Percentiles rank a stretch among this genome's conserved stretches.
Conservation (phyloP, 1,140 invertebrate genomes). For the Dendrolimus punctatus region DNA sequence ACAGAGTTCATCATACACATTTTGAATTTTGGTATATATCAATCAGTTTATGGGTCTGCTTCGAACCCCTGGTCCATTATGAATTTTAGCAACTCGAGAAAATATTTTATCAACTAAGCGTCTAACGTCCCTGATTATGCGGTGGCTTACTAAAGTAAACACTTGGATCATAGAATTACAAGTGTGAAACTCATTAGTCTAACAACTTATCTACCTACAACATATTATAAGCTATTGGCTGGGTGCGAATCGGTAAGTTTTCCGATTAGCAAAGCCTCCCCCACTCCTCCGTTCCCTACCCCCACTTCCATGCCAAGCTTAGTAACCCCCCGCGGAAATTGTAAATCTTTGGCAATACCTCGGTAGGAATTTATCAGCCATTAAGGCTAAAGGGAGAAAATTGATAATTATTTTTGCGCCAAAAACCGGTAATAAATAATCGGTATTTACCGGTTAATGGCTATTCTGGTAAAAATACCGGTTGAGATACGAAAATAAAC, state of each 20-base stretch:
- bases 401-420: slow-evolving; percentile 21
- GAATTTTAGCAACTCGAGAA: too few species aligned
- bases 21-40: too few species aligned
- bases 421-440: slow-evolving; percentile 7
- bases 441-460: slow-evolving; percentile 2
- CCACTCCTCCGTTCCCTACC: slow-evolving; percentile 2
- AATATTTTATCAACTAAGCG: too few species aligned
- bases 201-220: too few species aligned
- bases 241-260: slow-evolving; percentile 18
- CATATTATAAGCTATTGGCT: slow-evolving; percentile 9
- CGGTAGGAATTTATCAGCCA: slow-evolving; percentile 20
- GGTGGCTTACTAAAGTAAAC: too few species aligned
- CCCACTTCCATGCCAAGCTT: neutral
- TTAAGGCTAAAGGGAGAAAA: slow-evolving; percentile 20
- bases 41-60: too few species aligned
- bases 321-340: slow-evolving; percentile 18
- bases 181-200: too few species aligned
- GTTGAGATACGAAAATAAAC: too few species aligned
- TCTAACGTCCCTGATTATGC: too few species aligned
- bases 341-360: slow-evolving; percentile 18
- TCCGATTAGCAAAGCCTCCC: slow-evolving; percentile 13
- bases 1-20: too few species aligned
- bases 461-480: neutral
- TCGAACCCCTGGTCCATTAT: too few species aligned
- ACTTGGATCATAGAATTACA: too few species aligned